phyloP scores from a whole-genome alignment of 2,797 vertebrate species.

The Gila robusta region DNA sequence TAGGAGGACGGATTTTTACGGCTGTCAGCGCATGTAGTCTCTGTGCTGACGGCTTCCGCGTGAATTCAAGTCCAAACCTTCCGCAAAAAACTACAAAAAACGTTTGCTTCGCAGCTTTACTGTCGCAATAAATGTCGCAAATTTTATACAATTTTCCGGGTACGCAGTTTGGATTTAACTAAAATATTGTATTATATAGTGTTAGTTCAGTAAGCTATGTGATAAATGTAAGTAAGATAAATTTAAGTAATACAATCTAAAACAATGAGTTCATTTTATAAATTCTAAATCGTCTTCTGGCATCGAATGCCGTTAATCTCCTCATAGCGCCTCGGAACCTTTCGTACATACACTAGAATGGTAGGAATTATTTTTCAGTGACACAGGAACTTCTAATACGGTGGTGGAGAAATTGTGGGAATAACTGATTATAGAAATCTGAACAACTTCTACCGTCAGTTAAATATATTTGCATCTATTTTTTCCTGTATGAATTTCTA shows the following conservation, averaged over 20 bases:
- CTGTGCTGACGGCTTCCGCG: not conserved
- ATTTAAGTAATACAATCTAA: not conserved
- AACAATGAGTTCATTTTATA: not conserved
- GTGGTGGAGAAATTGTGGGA: slow-evolving; percentile 9
- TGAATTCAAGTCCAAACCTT: not conserved
- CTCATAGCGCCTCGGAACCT: slow-evolving; percentile 62
- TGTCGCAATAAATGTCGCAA: not conserved
- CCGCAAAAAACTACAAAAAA: slow-evolving; percentile 4
- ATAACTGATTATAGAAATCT: slow-evolving; percentile 4
- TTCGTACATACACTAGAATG: not conserved
- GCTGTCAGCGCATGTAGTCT: slow-evolving; percentile 18
- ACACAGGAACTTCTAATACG: slow-evolving; percentile 69
- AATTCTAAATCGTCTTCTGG: not conserved
- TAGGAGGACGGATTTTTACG: slow-evolving; percentile 4
- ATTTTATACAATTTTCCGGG: not conserved
- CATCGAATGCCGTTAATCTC: not conserved
- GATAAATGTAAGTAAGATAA: too few species aligned
- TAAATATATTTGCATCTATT: not conserved
- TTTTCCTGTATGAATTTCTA: slow-evolving; percentile 13
- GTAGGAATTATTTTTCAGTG: slow-evolving; percentile 47
- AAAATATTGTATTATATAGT: not conserved
- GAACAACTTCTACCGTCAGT: not conserved
- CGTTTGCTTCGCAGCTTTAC: not conserved
- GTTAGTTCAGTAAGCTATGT: not conserved
- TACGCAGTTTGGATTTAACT: not conserved